Evolutionary conservation across 2,113 vertebrate genomes (phyloP), one percentile per base, ranked within the genome.

Genomic region (Clarias gariepinus): DNA sequence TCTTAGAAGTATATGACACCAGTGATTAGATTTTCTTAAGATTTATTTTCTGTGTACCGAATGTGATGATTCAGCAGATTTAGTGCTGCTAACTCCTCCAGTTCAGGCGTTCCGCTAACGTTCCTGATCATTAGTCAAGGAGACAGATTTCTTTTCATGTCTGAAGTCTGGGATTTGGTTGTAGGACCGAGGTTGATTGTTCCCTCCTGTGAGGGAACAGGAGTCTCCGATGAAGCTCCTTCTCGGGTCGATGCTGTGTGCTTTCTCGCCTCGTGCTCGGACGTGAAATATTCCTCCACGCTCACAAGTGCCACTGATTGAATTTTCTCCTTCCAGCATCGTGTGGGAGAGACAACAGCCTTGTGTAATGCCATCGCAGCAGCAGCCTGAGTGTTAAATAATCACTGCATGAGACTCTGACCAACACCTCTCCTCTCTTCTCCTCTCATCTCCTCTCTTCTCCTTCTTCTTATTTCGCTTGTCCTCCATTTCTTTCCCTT

Each of bases 21-120:
- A 0, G 23, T 13, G 47, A 76, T 53, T 76, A 52, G 11, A 73
- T 33, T 36, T 73, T 2, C 4, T 1, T 15, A 15, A 30, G 68
- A 47, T 77, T 28, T 55, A 41, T 55, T 12, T 36, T 8, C 28
- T 25, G 1, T 58, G 28, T 16, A 57, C 1, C 2, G 53, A n/a
- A 33, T 16, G 68, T 36, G 82, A 84, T 73, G 52, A 52, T 5
- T 12, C 69, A 61, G 69, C 21, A 61, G 57, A 58, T 73, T 33
- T 60, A 74, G 28, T 21, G 16, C 60, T n/a, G 52, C 53, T 61
- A 84, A 76, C 63, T 76, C 36, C 71, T 76, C 57, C 68, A 84
- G 82, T 60, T 74, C 55, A 16, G 52, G 12, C 55, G 30, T 33
- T 58, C 21, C 69, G 69, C 47, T 85, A 79, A 79, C 11, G n/a